Base-by-base conservation (phyloP, 2,797 vertebrate genomes). In the Apogon hyalosoma region DNA sequence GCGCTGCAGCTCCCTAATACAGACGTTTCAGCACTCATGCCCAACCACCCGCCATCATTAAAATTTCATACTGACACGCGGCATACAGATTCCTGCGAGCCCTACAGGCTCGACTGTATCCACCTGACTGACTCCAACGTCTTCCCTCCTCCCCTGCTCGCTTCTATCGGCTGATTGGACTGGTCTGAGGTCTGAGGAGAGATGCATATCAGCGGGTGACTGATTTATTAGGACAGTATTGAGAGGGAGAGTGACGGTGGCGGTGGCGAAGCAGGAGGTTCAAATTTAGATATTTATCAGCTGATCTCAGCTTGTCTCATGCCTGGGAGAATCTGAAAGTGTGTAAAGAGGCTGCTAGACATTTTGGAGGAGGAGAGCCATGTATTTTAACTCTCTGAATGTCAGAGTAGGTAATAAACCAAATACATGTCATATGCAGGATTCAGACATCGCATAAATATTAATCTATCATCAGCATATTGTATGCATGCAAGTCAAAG, bases 1-100 rank as follows among this genome's bases (percentile, higher is more conserved):
- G 78, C 57, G 50, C 84, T 54, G 75, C 75, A 54, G 76, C 82
- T 80, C 82, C 31, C 84, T 87, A 83, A 91, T 88, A 85, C 87
- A 91, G 90, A 90, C 87, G 62, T 90, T 87, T 82, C 77, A 79
- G 87, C 79, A 60, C 82, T 85, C 77, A 40, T 78, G 70, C 80
- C 84, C 88, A 75, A 83, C 83, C 79, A 68, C 50, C 78, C 77
- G 64, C 85, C 70, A 65, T 87, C 87, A 90, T 92, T 92, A 90
- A 92, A 85, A 84, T 91, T 85, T 89, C 84, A 90, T 86, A 69
- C 75, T 61, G 79, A 84, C 87, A 84, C 67, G 45, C 67, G 33
- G 69, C 79, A 59, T 66, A 72, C 77, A 77, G 80, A 87, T 80
- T 84, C 73, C 51, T 63, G 58, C 4, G 4, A 80, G 77, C 68